These are phyloP conservation scores for Diorhabda elongata DNA, from an alignment of 1,140 invertebrate genomes.

Conservation along the genomic window DNA sequence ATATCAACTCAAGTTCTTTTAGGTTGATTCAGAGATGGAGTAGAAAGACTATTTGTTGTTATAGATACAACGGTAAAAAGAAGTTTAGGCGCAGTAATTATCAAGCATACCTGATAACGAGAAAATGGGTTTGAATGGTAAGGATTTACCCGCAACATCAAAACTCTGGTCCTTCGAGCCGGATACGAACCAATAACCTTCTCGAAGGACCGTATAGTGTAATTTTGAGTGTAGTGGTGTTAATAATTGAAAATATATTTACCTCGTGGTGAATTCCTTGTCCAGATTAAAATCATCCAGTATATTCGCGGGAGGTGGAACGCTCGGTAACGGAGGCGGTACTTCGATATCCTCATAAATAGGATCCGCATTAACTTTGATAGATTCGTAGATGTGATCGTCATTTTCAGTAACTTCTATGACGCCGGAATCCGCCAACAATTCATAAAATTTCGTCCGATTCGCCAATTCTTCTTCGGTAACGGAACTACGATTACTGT, in stretches of 20 bases:
- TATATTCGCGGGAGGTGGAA: constrained; percentile 62
- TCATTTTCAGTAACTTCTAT: constrained; percentile 58
- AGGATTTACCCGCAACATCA: no score
- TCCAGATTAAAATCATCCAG: constrained; percentile 56
- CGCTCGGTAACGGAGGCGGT: constrained; percentile 69
- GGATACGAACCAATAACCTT: no score
- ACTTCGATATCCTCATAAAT: constrained; percentile 87
- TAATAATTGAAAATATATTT: constrained; percentile 22
- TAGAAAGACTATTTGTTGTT: no score
- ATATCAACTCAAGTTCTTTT: no score
- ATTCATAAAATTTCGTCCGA: constrained; percentile 64
- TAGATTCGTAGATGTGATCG: constrained; percentile 74
- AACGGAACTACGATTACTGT: constrained; percentile 49
- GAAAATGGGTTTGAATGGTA: no score
- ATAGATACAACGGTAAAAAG: no score
- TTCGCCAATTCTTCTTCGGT: constrained; percentile 56
- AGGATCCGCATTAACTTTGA: constrained; percentile 67
- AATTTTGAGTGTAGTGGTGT: not conserved
- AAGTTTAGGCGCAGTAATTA: no score
- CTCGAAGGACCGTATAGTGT: no score
- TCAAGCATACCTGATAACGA: no score
- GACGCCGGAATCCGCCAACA: constrained; percentile 60
- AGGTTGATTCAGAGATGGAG: no score
- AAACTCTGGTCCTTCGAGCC: no score
- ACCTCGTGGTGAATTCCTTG: constrained; percentile 55